These are phyloP conservation scores for Platysteira castanea DNA, from an alignment of 2,113 vertebrate species.

Conservation along the genomic window DNA sequence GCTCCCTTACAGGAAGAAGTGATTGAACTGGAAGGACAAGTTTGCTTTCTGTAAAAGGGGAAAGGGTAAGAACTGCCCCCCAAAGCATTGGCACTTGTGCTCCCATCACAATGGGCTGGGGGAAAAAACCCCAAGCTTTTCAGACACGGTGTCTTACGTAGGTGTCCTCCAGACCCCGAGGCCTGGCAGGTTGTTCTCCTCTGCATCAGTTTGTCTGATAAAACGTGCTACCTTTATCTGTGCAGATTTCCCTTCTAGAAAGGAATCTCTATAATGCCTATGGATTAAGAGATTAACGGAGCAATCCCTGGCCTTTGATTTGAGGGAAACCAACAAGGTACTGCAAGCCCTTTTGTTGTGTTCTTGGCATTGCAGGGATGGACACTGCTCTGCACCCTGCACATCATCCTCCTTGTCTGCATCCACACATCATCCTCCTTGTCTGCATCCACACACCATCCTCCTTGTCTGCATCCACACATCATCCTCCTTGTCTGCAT, in stretches of 20 bases:
- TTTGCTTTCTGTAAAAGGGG: not conserved
- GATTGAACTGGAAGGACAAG: not conserved
- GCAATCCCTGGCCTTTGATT: not conserved
- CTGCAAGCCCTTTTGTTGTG: not conserved
- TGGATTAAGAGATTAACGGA: not conserved
- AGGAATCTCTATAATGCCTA: not conserved
- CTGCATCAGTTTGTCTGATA: not conserved
- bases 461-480: too few species aligned
- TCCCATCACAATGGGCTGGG: not conserved
- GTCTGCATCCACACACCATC: too few species aligned
- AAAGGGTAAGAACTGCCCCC: not conserved
- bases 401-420: not conserved
- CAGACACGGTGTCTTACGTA: not conserved
- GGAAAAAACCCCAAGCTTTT: not conserved
- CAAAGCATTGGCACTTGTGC: not conserved
- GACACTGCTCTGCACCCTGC: not conserved
- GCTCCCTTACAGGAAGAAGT: not conserved
- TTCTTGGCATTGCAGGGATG: not conserved
- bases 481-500: not conserved
- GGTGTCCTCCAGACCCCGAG: not conserved
- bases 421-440: too few species aligned
- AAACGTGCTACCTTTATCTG: not conserved
- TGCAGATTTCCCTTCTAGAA: not conserved
- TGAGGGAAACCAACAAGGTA: not conserved
- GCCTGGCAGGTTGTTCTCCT: not conserved